Conservation (phyloP, 2,888 invertebrate species). For the Strigamia crassipes region DNA sequence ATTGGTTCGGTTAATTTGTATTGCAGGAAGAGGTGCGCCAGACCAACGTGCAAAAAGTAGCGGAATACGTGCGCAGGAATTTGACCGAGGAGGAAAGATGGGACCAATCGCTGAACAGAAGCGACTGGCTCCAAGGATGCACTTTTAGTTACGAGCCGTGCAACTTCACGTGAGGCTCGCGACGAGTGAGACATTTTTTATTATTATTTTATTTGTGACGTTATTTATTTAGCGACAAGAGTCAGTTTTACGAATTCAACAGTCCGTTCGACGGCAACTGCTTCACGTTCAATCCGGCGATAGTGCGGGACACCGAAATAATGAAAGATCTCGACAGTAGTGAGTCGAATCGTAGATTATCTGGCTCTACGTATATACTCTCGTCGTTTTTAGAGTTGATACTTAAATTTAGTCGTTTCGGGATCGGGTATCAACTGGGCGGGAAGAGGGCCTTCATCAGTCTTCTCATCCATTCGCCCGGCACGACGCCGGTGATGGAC, state of each 20-base stretch:
- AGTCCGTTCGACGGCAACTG: slow-evolving; percentile 40
- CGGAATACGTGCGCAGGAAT: background rate
- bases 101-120: background rate
- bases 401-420: background rate
- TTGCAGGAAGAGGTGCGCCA: background rate
- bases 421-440: background rate
- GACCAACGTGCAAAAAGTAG: background rate
- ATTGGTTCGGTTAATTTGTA: background rate
- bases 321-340: background rate
- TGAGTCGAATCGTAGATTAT: background rate
- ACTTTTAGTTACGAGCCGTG: background rate
- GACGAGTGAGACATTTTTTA: too few relatives aligned
- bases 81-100: background rate
- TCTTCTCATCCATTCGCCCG: slow-evolving; percentile 6
- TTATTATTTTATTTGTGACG: too few relatives aligned
- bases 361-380: background rate
- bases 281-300: slow-evolving; percentile 29
- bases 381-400: background rate
- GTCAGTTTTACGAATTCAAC: slow-evolving; percentile 19
- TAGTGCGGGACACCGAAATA: background rate
- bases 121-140: background rate
- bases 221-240: too few relatives aligned
- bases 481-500: background rate
- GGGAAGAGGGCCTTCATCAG: background rate
- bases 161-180: background rate